Base-by-base conservation (phyloP, 2,113 vertebrate genomes). In the Condylura cristata region DNA sequence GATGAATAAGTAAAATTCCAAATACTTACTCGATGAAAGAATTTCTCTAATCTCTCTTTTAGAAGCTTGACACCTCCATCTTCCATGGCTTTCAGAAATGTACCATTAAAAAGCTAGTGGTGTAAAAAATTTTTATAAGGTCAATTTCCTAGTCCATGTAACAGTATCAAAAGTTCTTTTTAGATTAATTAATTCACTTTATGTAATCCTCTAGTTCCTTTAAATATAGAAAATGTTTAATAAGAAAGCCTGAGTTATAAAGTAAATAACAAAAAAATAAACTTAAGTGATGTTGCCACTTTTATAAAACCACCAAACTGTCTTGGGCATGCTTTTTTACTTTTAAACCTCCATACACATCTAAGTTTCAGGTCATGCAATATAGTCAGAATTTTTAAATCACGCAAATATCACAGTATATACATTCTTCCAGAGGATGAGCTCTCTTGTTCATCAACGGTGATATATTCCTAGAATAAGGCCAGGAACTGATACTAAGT, bases 41-140 rank as follows among this genome's bases (percentile, higher is more conserved):
- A 99, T 97, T 99, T 99, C 96, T 99, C 99, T 93, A 99, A 97
- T 97, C 99, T 99, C 95, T 99, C 99, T 78, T 98, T 99, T 14
- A 99, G 98, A 92, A 99, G 98, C 96, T 99, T 99, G 79, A 99
- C 98, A 51, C 99, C 99, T 18, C 99, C 99, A 16, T 99, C 98
- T 88, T 99, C 99, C 99, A 99, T 99, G 58, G 99, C 98, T 98
- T 98, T 99, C 95, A 95, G 94, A 97, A 99, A 99, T 0, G 99
- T 99, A 75, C 99, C 99, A 92, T 99, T 99, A 97, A 99, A 99
- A 96, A 99, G 99, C 99, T 99, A 79, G 95, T 0, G 13, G 39
- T 94, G 44, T 14, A 87, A 91, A 89, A n/a, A 44, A 68, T 72
- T 18, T 3, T 11, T 11, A 26, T 90, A 66, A 48, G 37, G 34